phyloP scores from a whole-genome alignment of 2,888 invertebrate species.

The Rugalucina vietnamica region DNA sequence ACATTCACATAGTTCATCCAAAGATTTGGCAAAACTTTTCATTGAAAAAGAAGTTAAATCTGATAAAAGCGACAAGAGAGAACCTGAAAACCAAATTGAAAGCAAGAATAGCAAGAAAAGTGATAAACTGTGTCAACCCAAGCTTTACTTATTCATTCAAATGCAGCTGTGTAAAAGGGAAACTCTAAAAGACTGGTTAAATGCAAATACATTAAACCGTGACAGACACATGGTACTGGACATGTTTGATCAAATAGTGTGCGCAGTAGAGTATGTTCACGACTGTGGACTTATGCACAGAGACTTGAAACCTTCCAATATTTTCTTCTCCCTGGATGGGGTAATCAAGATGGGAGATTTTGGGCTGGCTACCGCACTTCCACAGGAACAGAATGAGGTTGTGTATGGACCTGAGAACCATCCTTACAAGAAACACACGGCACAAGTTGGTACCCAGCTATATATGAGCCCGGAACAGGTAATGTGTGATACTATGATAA shows the following conservation, averaged over 20 bases:
- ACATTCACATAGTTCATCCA: conserved; percentile 8
- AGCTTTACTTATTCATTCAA: conserved; percentile 95
- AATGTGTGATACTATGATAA: too few species aligned
- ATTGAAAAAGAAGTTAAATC: conserved; percentile 38
- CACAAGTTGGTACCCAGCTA: conserved; percentile 92
- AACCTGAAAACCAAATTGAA: background rate
- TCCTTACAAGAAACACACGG: conserved; percentile 80
- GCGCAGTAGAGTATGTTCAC: conserved; percentile 98
- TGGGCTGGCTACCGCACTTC: conserved; percentile 96
- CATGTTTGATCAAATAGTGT: conserved; percentile 90
- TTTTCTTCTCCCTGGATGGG: conserved; percentile 96
- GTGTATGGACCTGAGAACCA: conserved; percentile 33
- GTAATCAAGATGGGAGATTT: conserved; percentile 98
- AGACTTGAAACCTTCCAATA: conserved; percentile 96
- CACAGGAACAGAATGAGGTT: conserved; percentile 81
- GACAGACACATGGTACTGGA: conserved; percentile 75
- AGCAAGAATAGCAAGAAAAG: background rate
- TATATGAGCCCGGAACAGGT: conserved; percentile 99
- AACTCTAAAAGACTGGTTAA: conserved; percentile 96
- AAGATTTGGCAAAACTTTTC: conserved; percentile 40
- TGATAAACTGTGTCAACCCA: conserved; percentile 38
- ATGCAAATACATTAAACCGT: conserved; percentile 77
- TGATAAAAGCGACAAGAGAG: background rate
- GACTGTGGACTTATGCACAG: conserved; percentile 96
- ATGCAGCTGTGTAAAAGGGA: conserved; percentile 97